A percentile compares a stretch with the other conserved stretches of the same genome.
phyloP scores from a whole-genome alignment of 2,888 invertebrate species.

The Drosophila paramelanica region DNA sequence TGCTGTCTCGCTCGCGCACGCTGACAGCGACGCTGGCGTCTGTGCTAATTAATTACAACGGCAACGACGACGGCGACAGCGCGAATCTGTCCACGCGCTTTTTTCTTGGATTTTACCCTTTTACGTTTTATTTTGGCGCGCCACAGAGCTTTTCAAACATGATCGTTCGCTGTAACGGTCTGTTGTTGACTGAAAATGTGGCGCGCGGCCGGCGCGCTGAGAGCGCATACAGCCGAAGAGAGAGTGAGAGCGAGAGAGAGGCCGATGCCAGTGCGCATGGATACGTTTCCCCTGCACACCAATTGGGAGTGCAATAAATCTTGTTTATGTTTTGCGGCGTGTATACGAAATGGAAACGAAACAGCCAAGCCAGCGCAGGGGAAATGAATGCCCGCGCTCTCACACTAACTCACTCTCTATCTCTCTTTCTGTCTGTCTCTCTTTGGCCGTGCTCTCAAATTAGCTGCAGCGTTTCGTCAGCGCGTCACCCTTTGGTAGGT shows the following conservation, averaged over 20 bases:
- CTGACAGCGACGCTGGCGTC: conserved; percentile 58
- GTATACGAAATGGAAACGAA: conserved; percentile 58
- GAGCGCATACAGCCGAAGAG: conserved; percentile 37
- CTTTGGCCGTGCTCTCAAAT: conserved; percentile 36
- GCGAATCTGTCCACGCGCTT: conserved; percentile 51
- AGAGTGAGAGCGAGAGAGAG: conserved; percentile 25
- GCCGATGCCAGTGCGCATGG: conserved; percentile 36
- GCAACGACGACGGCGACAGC: conserved; percentile 40
- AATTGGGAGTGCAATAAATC: conserved; percentile 68
- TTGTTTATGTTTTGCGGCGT: conserved; percentile 56
- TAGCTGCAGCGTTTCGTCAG: conserved; percentile 68
- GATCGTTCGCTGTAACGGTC: conserved; percentile 83
- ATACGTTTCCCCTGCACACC: conserved; percentile 62
- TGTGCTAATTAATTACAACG: conserved; percentile 73
- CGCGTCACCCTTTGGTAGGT: conserved; percentile 56
- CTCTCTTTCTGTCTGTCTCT: conserved; percentile 1
- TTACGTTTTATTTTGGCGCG: conserved; percentile 47
- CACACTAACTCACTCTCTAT: conserved; percentile 7
- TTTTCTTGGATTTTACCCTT: conserved; percentile 44
- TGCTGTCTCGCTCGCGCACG: conserved; percentile 58
- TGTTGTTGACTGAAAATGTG: conserved; percentile 77
- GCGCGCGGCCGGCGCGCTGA: conserved; percentile 57
- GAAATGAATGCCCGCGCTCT: conserved; percentile 43
- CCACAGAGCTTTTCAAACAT: conserved; percentile 75
- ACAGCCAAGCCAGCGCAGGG: conserved; percentile 62